Evolutionary conservation across 2,888 invertebrate genomes (phyloP).

Genomic region (Augiades crinisus): DNA sequence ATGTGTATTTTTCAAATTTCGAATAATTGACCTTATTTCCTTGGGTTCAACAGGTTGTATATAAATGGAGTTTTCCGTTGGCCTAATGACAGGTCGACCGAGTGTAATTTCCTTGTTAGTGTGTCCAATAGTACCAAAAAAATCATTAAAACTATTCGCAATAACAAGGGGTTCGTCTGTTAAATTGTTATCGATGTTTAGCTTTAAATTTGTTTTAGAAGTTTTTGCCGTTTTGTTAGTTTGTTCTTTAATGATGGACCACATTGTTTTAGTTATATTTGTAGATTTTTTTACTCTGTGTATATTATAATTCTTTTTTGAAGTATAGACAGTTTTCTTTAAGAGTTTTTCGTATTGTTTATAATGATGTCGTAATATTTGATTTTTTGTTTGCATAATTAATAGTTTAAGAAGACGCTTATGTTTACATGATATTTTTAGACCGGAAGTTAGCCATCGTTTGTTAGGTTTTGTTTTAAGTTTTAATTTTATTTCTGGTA

Average conservation of each 20-base stretch:
- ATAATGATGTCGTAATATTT: neutral
- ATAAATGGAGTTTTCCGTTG: conserved; percentile 8
- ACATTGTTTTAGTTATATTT: neutral
- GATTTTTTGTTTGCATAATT: neutral
- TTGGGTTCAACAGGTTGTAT: neutral
- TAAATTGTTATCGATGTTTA: neutral
- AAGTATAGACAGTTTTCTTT: neutral
- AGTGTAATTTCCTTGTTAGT: no score
- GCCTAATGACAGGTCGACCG: neutral
- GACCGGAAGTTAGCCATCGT: neutral
- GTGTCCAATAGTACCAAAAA: neutral
- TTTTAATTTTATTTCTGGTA: neutral
- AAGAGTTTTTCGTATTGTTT: neutral
- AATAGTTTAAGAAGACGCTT: conserved; percentile 2
- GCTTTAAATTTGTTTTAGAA: neutral
- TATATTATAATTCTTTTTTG: neutral
- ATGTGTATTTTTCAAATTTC: conserved; percentile 10
- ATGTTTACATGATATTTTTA: conserved; percentile 5
- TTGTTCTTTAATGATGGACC: neutral
- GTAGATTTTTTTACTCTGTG: neutral
- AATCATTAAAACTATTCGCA: neutral
- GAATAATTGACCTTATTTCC: neutral
- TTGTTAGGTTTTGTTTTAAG: neutral
- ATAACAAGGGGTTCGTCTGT: neutral
- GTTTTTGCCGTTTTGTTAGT: neutral